Evolutionary conservation across 1,140 invertebrate genomes (phyloP).

Genomic region (Anastrepha obliqua): DNA sequence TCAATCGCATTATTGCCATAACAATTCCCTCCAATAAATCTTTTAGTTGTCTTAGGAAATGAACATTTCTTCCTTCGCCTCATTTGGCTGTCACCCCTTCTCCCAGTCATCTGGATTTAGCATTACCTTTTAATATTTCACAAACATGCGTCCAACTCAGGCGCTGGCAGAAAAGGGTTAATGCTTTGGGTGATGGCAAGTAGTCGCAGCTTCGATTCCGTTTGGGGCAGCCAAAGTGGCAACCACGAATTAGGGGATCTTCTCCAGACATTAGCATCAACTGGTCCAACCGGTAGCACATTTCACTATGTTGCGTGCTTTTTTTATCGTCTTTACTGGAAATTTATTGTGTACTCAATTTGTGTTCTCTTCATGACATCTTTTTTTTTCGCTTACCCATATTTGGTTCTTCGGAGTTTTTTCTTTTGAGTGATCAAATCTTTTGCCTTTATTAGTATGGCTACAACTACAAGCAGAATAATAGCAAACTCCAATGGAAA

Average conservation of each 20-base stretch:
- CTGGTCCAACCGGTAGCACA: too few relatives aligned
- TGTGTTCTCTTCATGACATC: neutral
- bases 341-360: constrained; percentile 5
- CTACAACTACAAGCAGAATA: neutral
- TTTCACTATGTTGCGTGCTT: too few relatives aligned
- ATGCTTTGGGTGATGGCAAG: neutral
- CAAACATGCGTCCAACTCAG: neutral
- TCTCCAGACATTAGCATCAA: neutral
- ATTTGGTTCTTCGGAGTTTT: neutral
- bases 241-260: neutral
- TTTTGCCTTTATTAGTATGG: neutral
- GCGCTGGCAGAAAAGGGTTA: neutral
- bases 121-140: neutral
- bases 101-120: neutral
- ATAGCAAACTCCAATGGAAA: too few relatives aligned
- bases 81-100: constrained; percentile 15
- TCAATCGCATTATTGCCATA: constrained; percentile 39
- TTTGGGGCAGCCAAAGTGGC: neutral
- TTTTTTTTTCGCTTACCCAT: neutral
- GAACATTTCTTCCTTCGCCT: constrained; percentile 17
- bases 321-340: neutral
- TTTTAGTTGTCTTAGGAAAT: constrained; percentile 41
- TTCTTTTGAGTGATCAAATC: neutral
- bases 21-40: constrained; percentile 35
- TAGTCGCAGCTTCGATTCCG: neutral